Base-by-base conservation (phyloP, 2,888 invertebrate genomes). In the Sicus ferrugineus region DNA sequence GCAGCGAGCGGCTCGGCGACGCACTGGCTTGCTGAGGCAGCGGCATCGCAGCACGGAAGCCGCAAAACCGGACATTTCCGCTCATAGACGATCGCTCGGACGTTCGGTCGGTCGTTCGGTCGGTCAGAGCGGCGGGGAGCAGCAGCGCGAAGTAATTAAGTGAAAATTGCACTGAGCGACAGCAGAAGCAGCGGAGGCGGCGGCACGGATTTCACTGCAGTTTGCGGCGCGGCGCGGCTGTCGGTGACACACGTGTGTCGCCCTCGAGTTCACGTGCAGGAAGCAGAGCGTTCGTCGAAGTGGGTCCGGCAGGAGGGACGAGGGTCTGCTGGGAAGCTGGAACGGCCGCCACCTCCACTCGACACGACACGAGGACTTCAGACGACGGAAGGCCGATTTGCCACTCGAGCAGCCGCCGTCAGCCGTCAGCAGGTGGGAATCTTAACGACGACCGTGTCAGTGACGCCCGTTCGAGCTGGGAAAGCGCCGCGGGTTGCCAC, bases 111-210 rank as follows among this genome's bases (percentile, higher is more conserved):
- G 72, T 71, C 71, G 71, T 69, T 71, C 72, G 71, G 69, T 68
- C 67, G 70, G 72, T 71, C 73, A 72, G 72, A 73, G 73, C n/a
- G n/a, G n/a, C n/a, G n/a, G 68, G 70, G 72, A 69, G 71, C 28
- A 71, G 71, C 71, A 74, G 70, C 71, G 72, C 72, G 71, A 71
- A 71, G 73, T 70, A 74, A 72, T 74, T 74, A 74, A 71, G 72
- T 21, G 26, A 14, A 61, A 61, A 46, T n/a, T n/a, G n/a, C n/a
- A n/a, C n/a, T 61, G 61, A 42, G 26, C 21, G 23, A 42, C 31
- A 23, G 61, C 16, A 61, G 26, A 38, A n/a, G 14, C n/a, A 59
- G 5, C 42, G 1, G 11, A n/a, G 34, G 34, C 34, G 7, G 11
- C 11, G 11, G 38, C 7, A 38, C 38, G 11, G 11, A 9, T 38